Evolutionary conservation across 2,797 vertebrate species (phyloP), one percentile per base, ranked within the genome.

Genomic region (Adrianichthys oophorus): DNA sequence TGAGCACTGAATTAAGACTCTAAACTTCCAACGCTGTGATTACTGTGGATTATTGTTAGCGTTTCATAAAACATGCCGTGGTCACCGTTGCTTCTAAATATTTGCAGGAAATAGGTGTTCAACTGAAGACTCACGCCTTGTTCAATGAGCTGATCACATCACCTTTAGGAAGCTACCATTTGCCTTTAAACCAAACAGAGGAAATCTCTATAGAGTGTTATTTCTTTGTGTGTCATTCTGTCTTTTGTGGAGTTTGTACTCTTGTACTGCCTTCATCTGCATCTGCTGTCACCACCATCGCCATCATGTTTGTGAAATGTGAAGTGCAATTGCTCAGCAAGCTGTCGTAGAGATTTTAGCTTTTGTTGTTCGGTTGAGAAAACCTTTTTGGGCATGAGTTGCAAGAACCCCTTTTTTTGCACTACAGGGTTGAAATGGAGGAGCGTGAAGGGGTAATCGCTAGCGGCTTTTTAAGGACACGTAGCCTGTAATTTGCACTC

Each of bases 291-390:
- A 75, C 64, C 45, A 49, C 51, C 82, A 79, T 55, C 41, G 59
- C 65, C 79, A 79, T 86, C 26, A 73, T 71, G 77, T 83, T 65
- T 64, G 79, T 89, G 79, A 87, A 89, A 79, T 76, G 87, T 90
- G 76, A 88, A 85, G 85, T 89, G 85, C 84, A 85, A 74, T 90
- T 87, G 84, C 77, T 87, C 81, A 75, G 82, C 89, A 77, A 85
- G 78, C 74, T 17, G 70, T 82, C 67, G 58, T 85, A 58, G 67
- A 79, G 63, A 43, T 60, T 72, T 65, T 62, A 60, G 70, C 51
- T 64, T 85, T 79, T 62, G 55, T 82, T 62, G 74, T 70, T 73
- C 50, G 60, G 60, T 70, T 65, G 65, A 66, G 74, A 74, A 79
- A 74, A 80, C 63, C 68, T 44, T 62, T 78, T 70, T 1, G 17